Evolutionary conservation across 2,797 vertebrate genomes (phyloP), one percentile per base, ranked within the genome.

Genomic region (Muscicapa comitata): DNA sequence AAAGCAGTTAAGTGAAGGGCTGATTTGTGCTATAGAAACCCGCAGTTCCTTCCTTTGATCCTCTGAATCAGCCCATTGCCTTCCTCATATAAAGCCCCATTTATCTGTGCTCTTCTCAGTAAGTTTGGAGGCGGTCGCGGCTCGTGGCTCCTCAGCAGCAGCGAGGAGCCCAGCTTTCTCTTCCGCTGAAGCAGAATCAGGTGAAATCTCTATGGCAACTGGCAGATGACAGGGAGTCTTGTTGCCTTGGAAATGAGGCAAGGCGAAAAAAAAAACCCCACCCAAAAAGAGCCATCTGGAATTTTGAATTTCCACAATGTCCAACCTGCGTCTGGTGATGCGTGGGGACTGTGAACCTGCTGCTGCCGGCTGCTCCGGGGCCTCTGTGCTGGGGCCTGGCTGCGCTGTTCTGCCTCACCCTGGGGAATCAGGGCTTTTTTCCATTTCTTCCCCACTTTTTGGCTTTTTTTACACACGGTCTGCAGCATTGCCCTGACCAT

Each of bases 131-230:
- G 86, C 78, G 25, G 86, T 71, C 4, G 29, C 0, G 11, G 85
- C 96, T 93, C 37, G 40, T 74, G 93, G 88, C 86, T 95, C 84
- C 84, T 65, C 61, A 0, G 92, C 90, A 91, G 94, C 92, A 78
- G 67, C 1, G 26, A 81, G 79, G 29, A 15, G 75, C 93, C 78
- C 2, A 6, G 92, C 90, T 96, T 97, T 95, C 94, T 95, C 92
- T 96, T 94, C 95, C 51, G 72, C 76, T 96, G 93, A 96, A 67
- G 17, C 84, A 88, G 95, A 97, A 96, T 97, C 97, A 97, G 97
- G 97, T 97, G 88, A 95, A 97, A 97, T 98, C 95, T 58, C 97
- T 97, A 98, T 98, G 97, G 98, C 96, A 98, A 98, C 98, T 63
- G 66, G 94, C 93, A 96, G 96, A 97, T 97, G 98, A 97, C 96